Evolutionary conservation across 2,888 invertebrate genomes (phyloP).

Genomic region (Eulithis testata): DNA sequence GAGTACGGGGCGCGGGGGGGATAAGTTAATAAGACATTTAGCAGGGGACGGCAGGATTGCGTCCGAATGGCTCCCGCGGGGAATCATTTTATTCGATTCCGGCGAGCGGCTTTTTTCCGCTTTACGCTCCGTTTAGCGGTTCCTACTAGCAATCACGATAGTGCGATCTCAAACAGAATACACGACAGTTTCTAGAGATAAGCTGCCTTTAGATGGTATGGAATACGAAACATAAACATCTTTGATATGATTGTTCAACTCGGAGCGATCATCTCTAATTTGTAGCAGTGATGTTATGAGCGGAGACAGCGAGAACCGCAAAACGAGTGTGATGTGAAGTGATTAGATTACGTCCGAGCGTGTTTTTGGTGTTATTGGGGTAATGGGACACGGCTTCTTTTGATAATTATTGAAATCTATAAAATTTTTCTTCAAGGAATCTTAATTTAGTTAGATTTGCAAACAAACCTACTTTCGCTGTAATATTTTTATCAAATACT

Average conservation of each 20-base stretch:
- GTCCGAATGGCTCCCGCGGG: constrained; percentile 89
- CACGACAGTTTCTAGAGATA: constrained; percentile 19
- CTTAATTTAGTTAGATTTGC: too few relatives aligned
- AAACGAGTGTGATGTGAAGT: constrained; percentile 54
- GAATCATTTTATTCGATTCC: constrained; percentile 90
- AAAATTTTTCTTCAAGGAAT: too few relatives aligned
- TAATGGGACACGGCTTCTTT: constrained; percentile 47
- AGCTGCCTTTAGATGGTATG: constrained; percentile 32
- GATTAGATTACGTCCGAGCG: constrained; percentile 47
- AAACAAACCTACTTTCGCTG: not conserved
- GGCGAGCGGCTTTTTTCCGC: constrained; percentile 82
- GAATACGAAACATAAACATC: constrained; percentile 23
- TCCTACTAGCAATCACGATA: constrained; percentile 69
- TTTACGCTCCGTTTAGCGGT: constrained; percentile 83
- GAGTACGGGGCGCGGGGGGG: constrained; percentile 58
- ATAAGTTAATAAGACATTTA: constrained; percentile 85
- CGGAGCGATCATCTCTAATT: constrained; percentile 64
- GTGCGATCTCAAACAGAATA: constrained; percentile 51
- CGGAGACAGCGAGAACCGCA: constrained; percentile 63
- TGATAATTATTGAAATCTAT: constrained; percentile 17
- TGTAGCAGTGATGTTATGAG: constrained; percentile 60
- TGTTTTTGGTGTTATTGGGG: constrained; percentile 53
- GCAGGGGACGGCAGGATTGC: constrained; percentile 85
- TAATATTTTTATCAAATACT: too few relatives aligned
- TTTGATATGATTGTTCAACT: constrained; percentile 38